These are phyloP conservation scores for Helicoverpa zea DNA, from an alignment of 1,140 invertebrate species.

Conservation along the genomic window DNA sequence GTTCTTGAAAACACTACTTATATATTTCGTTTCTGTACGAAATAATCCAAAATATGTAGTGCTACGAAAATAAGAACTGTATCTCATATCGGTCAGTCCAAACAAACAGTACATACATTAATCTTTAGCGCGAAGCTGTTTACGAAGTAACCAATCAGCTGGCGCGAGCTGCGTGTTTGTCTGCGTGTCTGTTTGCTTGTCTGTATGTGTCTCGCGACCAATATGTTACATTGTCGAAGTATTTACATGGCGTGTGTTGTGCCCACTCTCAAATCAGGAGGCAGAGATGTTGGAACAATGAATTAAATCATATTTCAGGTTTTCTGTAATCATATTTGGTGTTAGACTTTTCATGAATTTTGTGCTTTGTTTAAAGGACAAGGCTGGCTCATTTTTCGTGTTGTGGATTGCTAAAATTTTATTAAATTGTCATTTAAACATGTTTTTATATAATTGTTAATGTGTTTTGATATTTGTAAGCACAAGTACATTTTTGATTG, in stretches of 20 bases:
- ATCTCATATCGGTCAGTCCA: background rate
- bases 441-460: too few relatives aligned
- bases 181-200: background rate
- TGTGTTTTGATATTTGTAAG: too few relatives aligned
- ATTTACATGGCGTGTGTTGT: slow-evolving; percentile 61
- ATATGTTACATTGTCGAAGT: slow-evolving; percentile 48
- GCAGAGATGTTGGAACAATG: background rate
- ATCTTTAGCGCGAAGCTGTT: slow-evolving; percentile 32
- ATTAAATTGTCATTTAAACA: too few relatives aligned
- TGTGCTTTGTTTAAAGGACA: too few relatives aligned
- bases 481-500: too few relatives aligned
- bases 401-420: too few relatives aligned
- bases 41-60: background rate
- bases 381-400: too few relatives aligned
- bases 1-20: too few relatives aligned
- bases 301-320: slow-evolving; percentile 8
- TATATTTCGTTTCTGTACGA: too few relatives aligned
- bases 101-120: slow-evolving; percentile 21
- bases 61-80: too few relatives aligned
- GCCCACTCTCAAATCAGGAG: slow-evolving; percentile 52
- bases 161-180: slow-evolving; percentile 1
- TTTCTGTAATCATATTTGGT: too few relatives aligned
- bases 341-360: too few relatives aligned
- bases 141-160: slow-evolving; percentile 37
- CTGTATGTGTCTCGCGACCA: background rate